These are phyloP conservation scores for Limnephilus marmoratus DNA, from an alignment of 2,888 invertebrate species.

Conservation along the genomic window DNA sequence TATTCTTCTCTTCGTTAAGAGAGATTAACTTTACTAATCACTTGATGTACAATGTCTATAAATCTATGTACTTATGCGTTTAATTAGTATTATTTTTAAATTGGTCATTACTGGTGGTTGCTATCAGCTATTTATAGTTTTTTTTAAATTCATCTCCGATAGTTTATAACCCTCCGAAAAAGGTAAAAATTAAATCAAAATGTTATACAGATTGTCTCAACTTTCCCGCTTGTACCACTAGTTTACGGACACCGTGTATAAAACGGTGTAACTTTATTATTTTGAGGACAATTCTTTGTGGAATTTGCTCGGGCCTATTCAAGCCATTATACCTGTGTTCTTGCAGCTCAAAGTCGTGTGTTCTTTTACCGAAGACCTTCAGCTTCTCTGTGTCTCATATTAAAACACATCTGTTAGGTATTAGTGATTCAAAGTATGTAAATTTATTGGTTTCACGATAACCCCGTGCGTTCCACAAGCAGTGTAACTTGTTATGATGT, in stretches of 20 bases:
- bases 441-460: not conserved
- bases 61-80: too few relatives aligned
- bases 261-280: not conserved
- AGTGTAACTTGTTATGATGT: not conserved
- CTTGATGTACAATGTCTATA: too few relatives aligned
- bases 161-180: too few relatives aligned
- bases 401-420: slow-evolving; percentile 2
- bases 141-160: too few relatives aligned
- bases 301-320: not conserved
- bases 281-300: not conserved
- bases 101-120: too few relatives aligned
- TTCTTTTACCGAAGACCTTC: not conserved
- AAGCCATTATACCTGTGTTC: not conserved
- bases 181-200: too few relatives aligned
- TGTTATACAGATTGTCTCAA: too few relatives aligned
- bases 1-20: too few relatives aligned
- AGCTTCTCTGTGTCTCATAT: not conserved
- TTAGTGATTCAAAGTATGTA: not conserved
- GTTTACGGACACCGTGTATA: not conserved
- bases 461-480: not conserved
- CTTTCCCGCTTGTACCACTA: too few relatives aligned
- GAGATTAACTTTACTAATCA: too few relatives aligned
- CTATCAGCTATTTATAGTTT: too few relatives aligned
- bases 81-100: too few relatives aligned
- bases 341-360: not conserved